Percentiles rank a stretch among this genome's conserved stretches.
phyloP scores from a whole-genome alignment of 2,888 invertebrate genomes.

The Agonopterix arenella region DNA sequence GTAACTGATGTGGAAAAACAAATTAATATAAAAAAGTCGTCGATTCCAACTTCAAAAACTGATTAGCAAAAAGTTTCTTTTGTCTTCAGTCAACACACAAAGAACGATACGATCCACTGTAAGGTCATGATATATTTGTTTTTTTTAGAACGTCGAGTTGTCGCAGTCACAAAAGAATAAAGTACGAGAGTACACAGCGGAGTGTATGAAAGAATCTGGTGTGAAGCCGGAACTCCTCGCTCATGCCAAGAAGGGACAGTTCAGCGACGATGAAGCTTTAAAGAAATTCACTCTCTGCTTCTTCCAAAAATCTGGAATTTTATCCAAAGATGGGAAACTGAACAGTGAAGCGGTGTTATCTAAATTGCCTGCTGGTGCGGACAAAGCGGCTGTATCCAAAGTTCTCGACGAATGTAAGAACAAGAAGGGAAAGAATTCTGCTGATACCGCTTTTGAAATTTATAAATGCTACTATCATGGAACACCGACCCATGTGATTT shows the following conservation, averaged over 20 bases:
- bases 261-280: slow-evolving; percentile 51
- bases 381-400: slow-evolving; percentile 47
- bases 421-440: slow-evolving; percentile 47
- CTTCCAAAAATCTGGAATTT: slow-evolving; percentile 56
- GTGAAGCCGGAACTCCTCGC: slow-evolving; percentile 45
- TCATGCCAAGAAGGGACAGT: slow-evolving; percentile 55
- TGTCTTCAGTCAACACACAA: too few species aligned
- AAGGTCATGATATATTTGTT: too few species aligned
- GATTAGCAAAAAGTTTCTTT: too few species aligned
- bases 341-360: slow-evolving; percentile 55
- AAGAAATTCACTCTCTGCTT: slow-evolving; percentile 67
- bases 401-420: slow-evolving; percentile 54
- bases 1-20: too few species aligned
- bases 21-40: too few species aligned
- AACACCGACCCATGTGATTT: slow-evolving; percentile 44
- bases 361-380: slow-evolving; percentile 52
- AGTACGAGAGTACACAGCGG: slow-evolving; percentile 30
- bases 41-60: too few species aligned
- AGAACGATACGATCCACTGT: too few species aligned
- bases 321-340: slow-evolving; percentile 47
- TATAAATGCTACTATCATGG: slow-evolving; percentile 61
- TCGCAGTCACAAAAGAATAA: slow-evolving; percentile 44
- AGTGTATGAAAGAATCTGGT: slow-evolving; percentile 52
- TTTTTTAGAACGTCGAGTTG: slow-evolving; percentile 42
- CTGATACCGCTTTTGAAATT: slow-evolving; percentile 55